Conservation (phyloP, 2,797 vertebrate genomes). For the Tenualosa ilisha region DNA sequence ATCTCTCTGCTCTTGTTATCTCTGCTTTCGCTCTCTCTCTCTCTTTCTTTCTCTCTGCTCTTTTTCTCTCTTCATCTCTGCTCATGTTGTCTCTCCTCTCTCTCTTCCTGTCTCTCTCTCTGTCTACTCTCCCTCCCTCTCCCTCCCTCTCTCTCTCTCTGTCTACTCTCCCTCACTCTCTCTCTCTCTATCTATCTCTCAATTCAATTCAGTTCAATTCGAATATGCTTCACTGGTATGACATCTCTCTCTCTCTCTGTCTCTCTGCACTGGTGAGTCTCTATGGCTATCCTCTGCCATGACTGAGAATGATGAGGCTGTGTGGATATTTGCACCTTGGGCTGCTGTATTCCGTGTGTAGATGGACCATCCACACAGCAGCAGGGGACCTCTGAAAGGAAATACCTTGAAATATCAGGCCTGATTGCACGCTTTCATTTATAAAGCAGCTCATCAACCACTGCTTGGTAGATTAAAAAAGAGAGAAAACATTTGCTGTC, state of each 20-base stretch:
- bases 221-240: too few relatives aligned
- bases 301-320: conserved; percentile 41
- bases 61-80: too few relatives aligned
- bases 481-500: background rate
- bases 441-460: conserved; percentile 20
- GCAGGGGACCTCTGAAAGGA: background rate
- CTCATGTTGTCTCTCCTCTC: background rate
- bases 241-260: conserved; percentile 37
- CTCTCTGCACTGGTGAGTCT: background rate
- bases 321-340: conserved; percentile 45
- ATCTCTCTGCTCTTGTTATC: too few relatives aligned
- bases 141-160: background rate
- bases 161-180: too few relatives aligned
- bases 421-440: background rate
- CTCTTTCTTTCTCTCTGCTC: background rate
- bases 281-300: background rate
- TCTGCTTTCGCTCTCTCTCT: background rate
- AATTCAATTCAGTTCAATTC: too few relatives aligned
- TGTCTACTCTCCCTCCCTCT: background rate
- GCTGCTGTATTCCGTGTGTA: conserved; percentile 31
- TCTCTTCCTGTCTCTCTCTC: background rate
- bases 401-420: background rate
- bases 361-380: conserved; percentile 44
- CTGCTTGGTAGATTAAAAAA: conserved; percentile 44
- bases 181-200: too few relatives aligned